Evolutionary conservation across 2,888 invertebrate genomes (phyloP).

Genomic region (Sinotaia quadrata): DNA sequence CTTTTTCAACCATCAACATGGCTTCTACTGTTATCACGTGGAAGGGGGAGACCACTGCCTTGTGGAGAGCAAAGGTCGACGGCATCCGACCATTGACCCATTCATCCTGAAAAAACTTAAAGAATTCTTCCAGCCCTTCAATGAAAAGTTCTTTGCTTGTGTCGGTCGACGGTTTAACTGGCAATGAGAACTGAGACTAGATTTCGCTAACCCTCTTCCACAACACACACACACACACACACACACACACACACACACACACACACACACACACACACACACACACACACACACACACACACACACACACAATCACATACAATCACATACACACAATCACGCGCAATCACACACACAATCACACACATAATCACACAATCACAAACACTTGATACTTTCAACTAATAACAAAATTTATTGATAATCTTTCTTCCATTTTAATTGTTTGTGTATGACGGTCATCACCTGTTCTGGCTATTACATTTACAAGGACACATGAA

Average conservation of each 20-base stretch:
- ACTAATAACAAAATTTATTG: too few relatives aligned
- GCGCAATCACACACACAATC: neutral
- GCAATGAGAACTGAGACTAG: slow-evolving; percentile 68
- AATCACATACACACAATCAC: neutral
- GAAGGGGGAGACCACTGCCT: slow-evolving; percentile 86
- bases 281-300: slow-evolving; percentile 16
- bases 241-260: slow-evolving; percentile 16
- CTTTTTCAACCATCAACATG: slow-evolving; percentile 95
- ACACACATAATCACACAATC: neutral
- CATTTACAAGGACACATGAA: too few relatives aligned
- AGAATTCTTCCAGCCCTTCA: slow-evolving; percentile 56
- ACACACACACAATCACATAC: neutral
- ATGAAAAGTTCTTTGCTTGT: slow-evolving; percentile 78
- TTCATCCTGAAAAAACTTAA: slow-evolving; percentile 72
- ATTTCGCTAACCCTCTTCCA: neutral
- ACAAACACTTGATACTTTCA: too few relatives aligned
- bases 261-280: neutral
- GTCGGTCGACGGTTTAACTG: slow-evolving; percentile 93
- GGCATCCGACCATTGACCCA: slow-evolving; percentile 88
- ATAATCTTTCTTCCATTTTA: too few relatives aligned
- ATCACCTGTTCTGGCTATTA: too few relatives aligned
- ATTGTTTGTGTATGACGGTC: too few relatives aligned
- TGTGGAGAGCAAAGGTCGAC: slow-evolving; percentile 88
- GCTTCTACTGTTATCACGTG: slow-evolving; percentile 85
- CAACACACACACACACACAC: slow-evolving; percentile 12